These are phyloP conservation scores for Neoseiulus cucumeris DNA, from an alignment of 1,140 invertebrate species.

Conservation along the genomic window DNA sequence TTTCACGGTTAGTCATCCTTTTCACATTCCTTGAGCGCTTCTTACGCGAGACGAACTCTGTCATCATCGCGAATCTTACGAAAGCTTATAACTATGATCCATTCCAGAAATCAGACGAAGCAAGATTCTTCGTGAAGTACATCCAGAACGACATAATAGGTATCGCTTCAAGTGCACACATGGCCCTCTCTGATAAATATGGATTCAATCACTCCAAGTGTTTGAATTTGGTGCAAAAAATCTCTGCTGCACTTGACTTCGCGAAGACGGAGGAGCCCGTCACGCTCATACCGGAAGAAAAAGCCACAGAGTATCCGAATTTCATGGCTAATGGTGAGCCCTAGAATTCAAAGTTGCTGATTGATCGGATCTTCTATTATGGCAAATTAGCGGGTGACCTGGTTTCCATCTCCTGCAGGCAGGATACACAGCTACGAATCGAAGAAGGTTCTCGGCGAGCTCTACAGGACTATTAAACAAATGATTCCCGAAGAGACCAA, in stretches of 20 bases:
- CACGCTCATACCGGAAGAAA: slow-evolving; percentile 14
- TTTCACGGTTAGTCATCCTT: background rate
- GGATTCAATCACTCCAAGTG: slow-evolving; percentile 22
- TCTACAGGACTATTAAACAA: slow-evolving; percentile 18
- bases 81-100: no score
- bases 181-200: slow-evolving; percentile 20
- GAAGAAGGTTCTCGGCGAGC: slow-evolving; percentile 20
- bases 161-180: slow-evolving; percentile 21
- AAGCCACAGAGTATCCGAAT: slow-evolving; percentile 21
- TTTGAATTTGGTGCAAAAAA: slow-evolving; percentile 20
- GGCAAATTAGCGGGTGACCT: background rate
- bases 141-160: slow-evolving; percentile 22
- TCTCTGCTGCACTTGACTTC: slow-evolving; percentile 22
- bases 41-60: background rate
- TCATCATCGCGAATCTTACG: no score
- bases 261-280: slow-evolving; percentile 21
- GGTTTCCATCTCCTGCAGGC: background rate
- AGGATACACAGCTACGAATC: slow-evolving; percentile 19
- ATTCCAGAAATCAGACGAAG: slow-evolving; percentile 22
- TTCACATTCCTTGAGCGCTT: background rate
- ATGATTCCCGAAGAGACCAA: no score
- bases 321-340: slow-evolving; percentile 22
- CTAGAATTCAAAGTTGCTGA: no score
- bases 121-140: slow-evolving; percentile 22
- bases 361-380: no score